phyloP scores from a whole-genome alignment of 2,888 invertebrate species.

The Oscheius sp. region DNA sequence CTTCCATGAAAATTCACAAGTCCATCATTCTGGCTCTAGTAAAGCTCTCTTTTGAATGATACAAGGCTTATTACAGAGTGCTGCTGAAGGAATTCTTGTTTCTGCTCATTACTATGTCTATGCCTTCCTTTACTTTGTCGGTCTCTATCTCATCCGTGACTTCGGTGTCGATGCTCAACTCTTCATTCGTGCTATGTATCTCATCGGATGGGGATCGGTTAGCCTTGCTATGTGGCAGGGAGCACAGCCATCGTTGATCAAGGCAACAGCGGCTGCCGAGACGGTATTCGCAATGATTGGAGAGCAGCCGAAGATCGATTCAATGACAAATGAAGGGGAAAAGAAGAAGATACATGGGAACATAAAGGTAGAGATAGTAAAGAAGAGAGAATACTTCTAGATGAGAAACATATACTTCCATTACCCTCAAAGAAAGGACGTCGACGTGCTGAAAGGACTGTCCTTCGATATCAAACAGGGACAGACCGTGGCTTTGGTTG shows the following conservation, averaged over 20 bases:
- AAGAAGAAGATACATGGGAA: conserved; percentile 45
- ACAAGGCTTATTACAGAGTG: conserved; percentile 52
- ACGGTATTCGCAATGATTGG: conserved; percentile 70
- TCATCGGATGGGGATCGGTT: conserved; percentile 70
- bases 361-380: neutral
- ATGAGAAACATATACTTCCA: conserved; percentile 64
- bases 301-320: conserved; percentile 67
- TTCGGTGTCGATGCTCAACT: conserved; percentile 52
- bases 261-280: conserved; percentile 69
- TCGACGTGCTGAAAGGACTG: conserved; percentile 40
- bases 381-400: conserved; percentile 35
- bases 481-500: conserved; percentile 72
- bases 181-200: conserved; percentile 75
- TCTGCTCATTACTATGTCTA: conserved; percentile 71
- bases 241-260: conserved; percentile 72
- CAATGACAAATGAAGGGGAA: conserved; percentile 64
- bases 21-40: too few relatives aligned
- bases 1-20: conserved; percentile 41
- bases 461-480: conserved; percentile 55
- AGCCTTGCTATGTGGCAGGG: conserved; percentile 72
- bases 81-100: conserved; percentile 67
- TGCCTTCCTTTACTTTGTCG: conserved; percentile 71
- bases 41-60: too few relatives aligned
- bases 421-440: conserved; percentile 70
- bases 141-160: conserved; percentile 71